Evolutionary conservation across 2,797 vertebrate genomes (phyloP).

Genomic region (Acanthurus tractus): DNA sequence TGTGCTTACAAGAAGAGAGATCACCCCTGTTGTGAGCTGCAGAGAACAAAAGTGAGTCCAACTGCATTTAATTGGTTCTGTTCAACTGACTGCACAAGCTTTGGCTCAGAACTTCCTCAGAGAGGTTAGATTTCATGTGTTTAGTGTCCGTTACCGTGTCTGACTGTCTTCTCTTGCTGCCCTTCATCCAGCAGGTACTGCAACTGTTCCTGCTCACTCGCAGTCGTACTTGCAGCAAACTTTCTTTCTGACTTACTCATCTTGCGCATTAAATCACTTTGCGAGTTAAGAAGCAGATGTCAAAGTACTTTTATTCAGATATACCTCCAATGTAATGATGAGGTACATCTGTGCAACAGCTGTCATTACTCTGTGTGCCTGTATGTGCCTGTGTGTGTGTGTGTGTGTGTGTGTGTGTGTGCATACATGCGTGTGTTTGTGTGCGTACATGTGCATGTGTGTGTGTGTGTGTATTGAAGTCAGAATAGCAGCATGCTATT

Average conservation of each 20-base stretch:
- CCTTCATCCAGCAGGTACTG: slow-evolving; percentile 8
- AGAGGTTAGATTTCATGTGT: slow-evolving; percentile 20
- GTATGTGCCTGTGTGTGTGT: slow-evolving; percentile 1
- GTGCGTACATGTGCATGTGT: slow-evolving; percentile 11
- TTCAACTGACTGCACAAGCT: slow-evolving; percentile 38
- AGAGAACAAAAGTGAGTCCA: slow-evolving; percentile 35
- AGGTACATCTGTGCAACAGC: slow-evolving; percentile 14
- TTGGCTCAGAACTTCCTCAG: slow-evolving; percentile 16
- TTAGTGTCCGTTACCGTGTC: not conserved
- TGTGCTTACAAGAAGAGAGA: slow-evolving; percentile 30
- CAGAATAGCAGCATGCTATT: slow-evolving; percentile 51
- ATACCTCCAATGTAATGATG: not conserved
- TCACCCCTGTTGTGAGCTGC: slow-evolving; percentile 1
- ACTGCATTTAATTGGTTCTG: slow-evolving; percentile 34
- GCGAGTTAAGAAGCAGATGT: slow-evolving; percentile 12
- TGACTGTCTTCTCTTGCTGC: slow-evolving; percentile 1
- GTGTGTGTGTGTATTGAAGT: not conserved
- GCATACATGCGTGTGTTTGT: not conserved
- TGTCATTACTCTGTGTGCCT: slow-evolving; percentile 13
- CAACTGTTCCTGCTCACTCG: not conserved
- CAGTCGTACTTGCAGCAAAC: not conserved
- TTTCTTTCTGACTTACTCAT: not conserved
- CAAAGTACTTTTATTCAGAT: not conserved
- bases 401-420: slow-evolving; percentile 1
- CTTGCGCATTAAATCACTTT: not conserved